Evolutionary conservation across 64 coral and sea anemone genomes (phyloP), one percentile per base, ranked within the genome.

Genomic region (Porites australiensis): DNA sequence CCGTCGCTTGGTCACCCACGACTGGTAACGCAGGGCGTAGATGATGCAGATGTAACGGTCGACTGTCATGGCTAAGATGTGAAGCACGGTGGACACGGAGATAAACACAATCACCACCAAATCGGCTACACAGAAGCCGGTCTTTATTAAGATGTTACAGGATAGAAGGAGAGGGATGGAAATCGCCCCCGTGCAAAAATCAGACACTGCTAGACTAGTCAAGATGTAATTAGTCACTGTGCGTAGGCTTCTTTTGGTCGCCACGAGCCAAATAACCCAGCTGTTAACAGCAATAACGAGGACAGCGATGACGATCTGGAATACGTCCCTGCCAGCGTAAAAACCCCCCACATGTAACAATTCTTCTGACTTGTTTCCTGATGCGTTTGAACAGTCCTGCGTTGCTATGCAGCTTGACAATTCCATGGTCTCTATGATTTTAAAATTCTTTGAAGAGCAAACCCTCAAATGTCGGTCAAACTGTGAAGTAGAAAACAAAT

Each of bases 11-110:
- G 92, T 94, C 1, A 96, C 76, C 45, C 93, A 83, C 9, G 43
- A 67, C 53, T 51, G 47, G 54, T 96, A 96, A 22, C 82, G 92
- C 5, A 96, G 72, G 13, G 95, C 88, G 48, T 90, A 58, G 11
- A 96, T 57, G 47, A 96, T 93, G 43, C 74, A 92, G 15, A 96
- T 92, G 70, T 94, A 96, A 44, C 95, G 75, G 65, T 96, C 95
- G 11, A 94, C 46, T 11, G 95, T 96, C 19, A 96, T 88, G 14
- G 79, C 86, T 15, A 96, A 55, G 51, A 96, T 92, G 58, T 96
- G 95, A 5, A 94, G 77, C 4, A 94, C 76, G 2, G 95, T 94
- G 20, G 91, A 89, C 1, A 88, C 55, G 3, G 95, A 96, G 7
- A 78, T 66, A 16, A 96, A 80, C 7, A 70, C 80, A 22, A 94